Evolutionary conservation across 2,888 invertebrate species (phyloP).

Genomic region (Hydrotaea cyrtoneurina): DNA sequence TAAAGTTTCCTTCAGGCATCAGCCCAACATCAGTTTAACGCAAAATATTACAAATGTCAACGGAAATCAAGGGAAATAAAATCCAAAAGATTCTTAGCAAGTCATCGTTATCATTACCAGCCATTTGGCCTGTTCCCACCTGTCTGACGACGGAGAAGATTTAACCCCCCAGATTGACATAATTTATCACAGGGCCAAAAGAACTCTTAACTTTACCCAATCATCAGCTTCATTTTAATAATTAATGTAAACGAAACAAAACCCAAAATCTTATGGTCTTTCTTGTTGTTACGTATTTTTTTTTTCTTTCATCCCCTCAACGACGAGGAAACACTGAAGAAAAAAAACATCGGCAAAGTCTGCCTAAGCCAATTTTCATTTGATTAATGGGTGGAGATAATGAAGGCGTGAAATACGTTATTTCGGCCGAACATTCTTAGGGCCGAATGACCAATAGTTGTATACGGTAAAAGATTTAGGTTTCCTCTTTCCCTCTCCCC

Average conservation of each 20-base stretch:
- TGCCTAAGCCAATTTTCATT: neutral
- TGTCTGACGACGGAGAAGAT: neutral
- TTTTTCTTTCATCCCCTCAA: neutral
- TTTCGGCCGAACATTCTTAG: neutral
- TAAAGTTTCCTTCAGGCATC: neutral
- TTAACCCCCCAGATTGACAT: neutral
- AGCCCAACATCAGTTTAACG: neutral
- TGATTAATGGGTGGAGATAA: conserved; percentile 22
- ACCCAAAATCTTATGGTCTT: neutral
- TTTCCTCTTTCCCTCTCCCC: too few species aligned
- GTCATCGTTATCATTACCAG: neutral
- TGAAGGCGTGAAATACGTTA: conserved; percentile 12
- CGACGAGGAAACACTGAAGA: too few species aligned
- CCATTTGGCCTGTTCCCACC: neutral
- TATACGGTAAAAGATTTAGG: neutral
- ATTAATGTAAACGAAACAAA: conserved; percentile 17
- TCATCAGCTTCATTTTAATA: conserved; percentile 18
- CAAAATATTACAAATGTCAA: neutral
- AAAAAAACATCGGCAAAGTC: neutral
- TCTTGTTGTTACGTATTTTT: too few species aligned
- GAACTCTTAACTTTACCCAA: neutral
- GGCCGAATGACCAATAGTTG: neutral
- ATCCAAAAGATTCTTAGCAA: neutral
- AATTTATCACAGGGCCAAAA: neutral
- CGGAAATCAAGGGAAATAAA: neutral